phyloP scores from a whole-genome alignment of 1,140 invertebrate species.

The Diuraphis noxia region DNA sequence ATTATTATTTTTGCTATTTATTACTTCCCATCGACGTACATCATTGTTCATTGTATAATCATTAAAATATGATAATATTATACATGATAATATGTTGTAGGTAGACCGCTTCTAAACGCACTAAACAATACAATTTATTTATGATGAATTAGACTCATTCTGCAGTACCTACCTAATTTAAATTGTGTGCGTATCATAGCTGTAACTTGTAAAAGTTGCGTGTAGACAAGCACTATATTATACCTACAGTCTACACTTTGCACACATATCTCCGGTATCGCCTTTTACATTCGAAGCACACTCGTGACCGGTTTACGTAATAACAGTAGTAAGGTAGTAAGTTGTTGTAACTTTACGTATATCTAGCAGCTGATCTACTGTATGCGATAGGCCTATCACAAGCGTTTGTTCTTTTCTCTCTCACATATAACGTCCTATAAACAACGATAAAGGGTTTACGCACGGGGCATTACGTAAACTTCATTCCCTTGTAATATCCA shows the following conservation, averaged over 20 bases:
- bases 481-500: neutral
- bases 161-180: neutral
- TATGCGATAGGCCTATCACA: neutral
- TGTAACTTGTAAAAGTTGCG: neutral
- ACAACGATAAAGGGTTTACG: neutral
- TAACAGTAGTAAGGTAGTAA: neutral
- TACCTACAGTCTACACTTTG: neutral
- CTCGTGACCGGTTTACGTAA: slow-evolving; percentile 23
- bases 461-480: neutral
- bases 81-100: neutral
- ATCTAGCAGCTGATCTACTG: neutral
- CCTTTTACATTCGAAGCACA: slow-evolving; percentile 12
- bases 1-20: neutral
- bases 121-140: neutral
- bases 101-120: neutral
- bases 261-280: neutral
- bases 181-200: neutral
- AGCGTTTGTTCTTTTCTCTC: neutral
- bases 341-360: neutral
- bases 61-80: neutral
- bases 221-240: neutral
- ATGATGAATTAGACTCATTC: neutral
- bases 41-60: neutral
- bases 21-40: neutral
- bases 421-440: neutral